Conservation (phyloP, 1,140 invertebrate genomes). For the Drosophila quadrilineata region DNA sequence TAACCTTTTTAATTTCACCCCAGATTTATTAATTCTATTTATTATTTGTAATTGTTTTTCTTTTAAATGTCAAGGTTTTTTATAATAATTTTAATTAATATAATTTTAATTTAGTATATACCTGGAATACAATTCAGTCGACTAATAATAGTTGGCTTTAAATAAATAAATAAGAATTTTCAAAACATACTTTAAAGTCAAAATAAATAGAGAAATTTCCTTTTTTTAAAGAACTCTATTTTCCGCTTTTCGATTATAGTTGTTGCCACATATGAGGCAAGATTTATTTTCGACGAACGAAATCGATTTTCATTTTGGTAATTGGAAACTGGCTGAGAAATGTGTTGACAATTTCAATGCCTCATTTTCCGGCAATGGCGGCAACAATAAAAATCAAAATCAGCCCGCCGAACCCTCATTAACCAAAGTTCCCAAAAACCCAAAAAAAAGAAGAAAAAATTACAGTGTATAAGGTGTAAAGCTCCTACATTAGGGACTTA, state of each 20-base stretch:
- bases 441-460: too few species aligned
- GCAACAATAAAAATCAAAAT: slow-evolving; percentile 33
- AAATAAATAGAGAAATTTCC: too few species aligned
- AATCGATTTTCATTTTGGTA: slow-evolving; percentile 14
- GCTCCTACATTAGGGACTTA: slow-evolving; percentile 16
- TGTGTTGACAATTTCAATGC: slow-evolving; percentile 22
- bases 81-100: too few species aligned
- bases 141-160: background rate
- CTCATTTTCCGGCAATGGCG: background rate
- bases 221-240: background rate
- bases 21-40: too few species aligned
- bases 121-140: background rate
- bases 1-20: too few species aligned
- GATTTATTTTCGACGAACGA: slow-evolving; percentile 8
- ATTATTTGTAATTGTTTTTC: too few species aligned
- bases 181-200: background rate
- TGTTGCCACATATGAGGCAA: background rate
- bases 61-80: too few species aligned
- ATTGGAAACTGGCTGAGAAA: slow-evolving; percentile 6
- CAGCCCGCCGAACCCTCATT: slow-evolving; percentile 35
- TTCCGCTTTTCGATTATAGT: background rate
- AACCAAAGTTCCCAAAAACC: slow-evolving; percentile 12
- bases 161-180: background rate
- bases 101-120: background rate
- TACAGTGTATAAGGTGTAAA: too few species aligned